Evolutionary conservation across 2,888 invertebrate species (phyloP).

Genomic region (Dorcus parallelipipedus): DNA sequence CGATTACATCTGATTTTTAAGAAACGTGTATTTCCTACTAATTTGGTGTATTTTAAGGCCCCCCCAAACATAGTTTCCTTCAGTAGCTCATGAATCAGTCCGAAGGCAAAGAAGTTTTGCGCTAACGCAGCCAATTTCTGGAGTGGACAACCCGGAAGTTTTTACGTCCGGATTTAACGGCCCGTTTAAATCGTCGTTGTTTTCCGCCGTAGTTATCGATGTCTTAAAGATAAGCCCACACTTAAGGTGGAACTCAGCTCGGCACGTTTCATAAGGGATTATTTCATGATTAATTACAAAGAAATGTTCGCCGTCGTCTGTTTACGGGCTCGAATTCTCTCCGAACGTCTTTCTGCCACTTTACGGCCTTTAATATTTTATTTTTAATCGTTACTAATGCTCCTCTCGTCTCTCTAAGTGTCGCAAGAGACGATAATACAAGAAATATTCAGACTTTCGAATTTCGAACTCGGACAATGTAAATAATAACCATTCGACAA

Average conservation of each 20-base stretch:
- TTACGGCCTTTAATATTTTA: conserved; percentile 9
- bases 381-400: conserved; percentile 4
- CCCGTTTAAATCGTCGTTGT: conserved; percentile 30
- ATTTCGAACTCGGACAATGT: too few species aligned
- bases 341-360: neutral
- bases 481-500: too few species aligned
- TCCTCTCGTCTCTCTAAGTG: too few species aligned
- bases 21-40: too few species aligned
- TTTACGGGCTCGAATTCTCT: neutral
- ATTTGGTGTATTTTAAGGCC: too few species aligned
- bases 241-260: conserved; percentile 21
- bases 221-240: conserved; percentile 25
- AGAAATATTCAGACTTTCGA: neutral
- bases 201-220: conserved; percentile 26
- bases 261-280: conserved; percentile 20
- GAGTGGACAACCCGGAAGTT: conserved; percentile 33
- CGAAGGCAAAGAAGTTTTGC: conserved; percentile 10
- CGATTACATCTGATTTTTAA: too few species aligned
- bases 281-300: conserved; percentile 26
- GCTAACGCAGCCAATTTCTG: conserved; percentile 31
- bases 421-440: too few species aligned
- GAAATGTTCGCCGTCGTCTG: conserved; percentile 10
- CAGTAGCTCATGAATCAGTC: conserved; percentile 12
- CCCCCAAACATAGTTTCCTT: too few species aligned
- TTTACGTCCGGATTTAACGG: conserved; percentile 35